Base-by-base conservation (phyloP, 2,113 vertebrate species). In the Mormyrus iriodes region DNA sequence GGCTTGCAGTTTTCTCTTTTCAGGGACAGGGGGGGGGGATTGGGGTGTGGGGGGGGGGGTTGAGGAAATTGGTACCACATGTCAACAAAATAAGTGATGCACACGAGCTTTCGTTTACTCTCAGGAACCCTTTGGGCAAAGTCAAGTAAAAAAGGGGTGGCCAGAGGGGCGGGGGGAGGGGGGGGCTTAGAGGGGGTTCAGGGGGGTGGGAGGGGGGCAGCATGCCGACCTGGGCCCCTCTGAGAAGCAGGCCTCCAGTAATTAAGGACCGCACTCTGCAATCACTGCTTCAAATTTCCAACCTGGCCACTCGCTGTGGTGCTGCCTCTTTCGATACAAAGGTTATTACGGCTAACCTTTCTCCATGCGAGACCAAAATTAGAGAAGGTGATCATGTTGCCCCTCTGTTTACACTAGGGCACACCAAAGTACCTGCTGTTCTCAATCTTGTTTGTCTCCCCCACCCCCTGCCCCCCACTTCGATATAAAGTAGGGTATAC, bases 31-130 rank as follows among this genome's bases (percentile, higher is more conserved):
- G 93, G 24, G 0, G 52, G 53, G n/a, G n/a, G n/a, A n/a, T n/a
- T n/a, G n/a, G n/a, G n/a, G n/a, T n/a, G n/a, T n/a, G n/a, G n/a
- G n/a, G n/a, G 82, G 44, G 24, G 82, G 55, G 24, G 53, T 35
- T 46, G 85, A 91, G 90, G 90, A 94, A 95, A 95, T 94, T 95
- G 91, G 58, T 95, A 91, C 93, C 95, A 95, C 86, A 94, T 94
- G 94, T 93, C 90, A 91, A 85, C 92, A 93, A 92, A 90, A 91
- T 91, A 94, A 89, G 87, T 86, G 27, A 86, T 88, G 91, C 91
- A 89, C 91, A 92, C 89, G 88, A 89, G 89, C 42, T 92, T 89
- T 91, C 90, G 89, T 93, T 93, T 65, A 90, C 88, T 90, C 87
- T 90, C 73, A 88, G 82, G 58, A 91, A 89, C 90, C 89, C 91